These are phyloP conservation scores for Luperina testacea DNA, from an alignment of 2,888 invertebrate species.

Conservation along the genomic window DNA sequence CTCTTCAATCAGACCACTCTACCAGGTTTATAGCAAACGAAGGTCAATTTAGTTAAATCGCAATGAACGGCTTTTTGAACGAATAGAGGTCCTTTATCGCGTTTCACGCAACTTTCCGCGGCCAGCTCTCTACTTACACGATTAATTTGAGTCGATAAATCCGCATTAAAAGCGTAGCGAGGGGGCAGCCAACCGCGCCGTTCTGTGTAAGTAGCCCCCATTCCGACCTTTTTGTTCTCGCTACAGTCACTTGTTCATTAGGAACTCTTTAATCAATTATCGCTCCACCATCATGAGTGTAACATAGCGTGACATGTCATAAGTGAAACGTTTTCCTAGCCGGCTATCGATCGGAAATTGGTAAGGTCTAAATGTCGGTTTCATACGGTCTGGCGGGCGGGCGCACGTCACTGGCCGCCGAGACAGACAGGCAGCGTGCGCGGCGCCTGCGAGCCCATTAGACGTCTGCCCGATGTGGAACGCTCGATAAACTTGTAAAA, in stretches of 20 bases:
- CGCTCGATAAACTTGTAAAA: slow-evolving; percentile 90
- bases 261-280: slow-evolving; percentile 78
- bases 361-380: slow-evolving; percentile 74
- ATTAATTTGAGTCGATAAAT: slow-evolving; percentile 90
- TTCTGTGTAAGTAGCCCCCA: slow-evolving; percentile 83
- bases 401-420: slow-evolving; percentile 80
- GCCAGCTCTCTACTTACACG: slow-evolving; percentile 87
- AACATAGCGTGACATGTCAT: slow-evolving; percentile 70
- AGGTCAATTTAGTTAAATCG: slow-evolving; percentile 81
- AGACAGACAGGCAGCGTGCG: slow-evolving; percentile 88
- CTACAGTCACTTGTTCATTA: slow-evolving; percentile 72
- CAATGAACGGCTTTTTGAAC: slow-evolving; percentile 80
- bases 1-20: slow-evolving; percentile 51
- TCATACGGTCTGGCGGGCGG: slow-evolving; percentile 70
- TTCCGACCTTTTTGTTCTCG: slow-evolving; percentile 84
- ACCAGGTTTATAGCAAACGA: slow-evolving; percentile 71
- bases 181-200: slow-evolving; percentile 85
- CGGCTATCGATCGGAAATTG: slow-evolving; percentile 78
- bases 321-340: slow-evolving; percentile 71
- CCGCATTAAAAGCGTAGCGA: slow-evolving; percentile 87
- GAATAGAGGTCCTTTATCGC: slow-evolving; percentile 85
- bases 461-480: slow-evolving; percentile 88
- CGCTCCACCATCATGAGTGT: slow-evolving; percentile 65
- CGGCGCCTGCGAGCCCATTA: slow-evolving; percentile 89
- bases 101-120: slow-evolving; percentile 88